Base-by-base conservation (phyloP, 1,140 invertebrate species). In the Drosophila cardini region DNA sequence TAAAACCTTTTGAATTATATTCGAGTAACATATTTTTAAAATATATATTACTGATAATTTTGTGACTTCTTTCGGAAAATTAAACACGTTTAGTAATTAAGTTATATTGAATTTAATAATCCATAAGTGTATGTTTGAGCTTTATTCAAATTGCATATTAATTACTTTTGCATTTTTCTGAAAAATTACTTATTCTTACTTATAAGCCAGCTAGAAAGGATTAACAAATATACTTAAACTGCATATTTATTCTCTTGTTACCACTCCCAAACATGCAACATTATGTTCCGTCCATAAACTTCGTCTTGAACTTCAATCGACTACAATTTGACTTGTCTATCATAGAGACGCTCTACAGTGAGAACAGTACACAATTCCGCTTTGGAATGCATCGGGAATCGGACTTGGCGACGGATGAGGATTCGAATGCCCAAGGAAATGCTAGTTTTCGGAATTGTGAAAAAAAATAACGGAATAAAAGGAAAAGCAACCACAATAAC, bases 171-270 rank as follows among this genome's bases (percentile, higher is more conserved):
- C 69, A 72, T 69, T 81, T 84, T 84, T 74, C 65, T 81, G 48
- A 64, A 67, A 34, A 70, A 61, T 62, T 78, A 42, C 36, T 71
- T 60, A 10, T 73, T 61, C 18, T 36, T 21, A 11, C 73, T 26
- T 26, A 26, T 53, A 84, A 84, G 77, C 64, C 69, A 34, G 53
- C 8, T 50, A n/a, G 18, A 45, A 43, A 60, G 21, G 61, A 56
- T 79, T 78, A 63, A 64, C 74, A 86, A 76, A 82, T 68, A 78
- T 86, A 74, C 81, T 79, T 65, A 90, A 90, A 71, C 80, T 90
- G 72, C 70, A 80, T 74, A 76, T 90, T 77, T 90, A 52, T 90
- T 80, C 82, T 90, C 71, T 82, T 86, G 63, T 90, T 85, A 90
- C 65, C 73, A 63, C 63, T 36, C 40, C 78, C 40, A 26, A 73